A percentile compares a stretch with the other conserved stretches of the same genome.
Evolutionary conservation across 2,113 vertebrate genomes (phyloP).

Genomic region (Galemys pyrenaicus): DNA sequence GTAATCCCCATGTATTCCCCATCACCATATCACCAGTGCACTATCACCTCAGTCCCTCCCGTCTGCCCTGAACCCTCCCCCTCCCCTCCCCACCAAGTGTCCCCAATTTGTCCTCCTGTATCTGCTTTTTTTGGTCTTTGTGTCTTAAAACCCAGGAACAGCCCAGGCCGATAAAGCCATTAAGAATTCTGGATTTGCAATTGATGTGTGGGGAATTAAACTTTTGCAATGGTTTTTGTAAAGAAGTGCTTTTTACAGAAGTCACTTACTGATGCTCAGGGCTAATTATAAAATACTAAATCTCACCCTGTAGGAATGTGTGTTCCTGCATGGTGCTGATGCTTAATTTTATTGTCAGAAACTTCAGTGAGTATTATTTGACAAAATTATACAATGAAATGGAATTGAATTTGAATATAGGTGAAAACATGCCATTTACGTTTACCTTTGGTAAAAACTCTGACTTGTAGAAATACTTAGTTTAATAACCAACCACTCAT

Average conservation of each 20-base stretch:
- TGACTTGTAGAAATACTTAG: neutral
- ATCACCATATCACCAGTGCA: too few species aligned
- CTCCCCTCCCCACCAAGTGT: too few species aligned
- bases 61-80: too few species aligned
- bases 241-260: constrained; percentile 11
- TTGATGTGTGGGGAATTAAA: neutral
- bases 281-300: neutral
- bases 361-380: neutral
- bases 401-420: neutral
- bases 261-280: neutral
- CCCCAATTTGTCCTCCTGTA: too few species aligned
- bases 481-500: neutral
- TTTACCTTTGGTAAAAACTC: neutral
- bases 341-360: neutral
- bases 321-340: neutral
- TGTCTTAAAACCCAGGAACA: neutral
- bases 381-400: neutral
- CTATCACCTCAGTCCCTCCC: too few species aligned
- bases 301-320: neutral
- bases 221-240: neutral
- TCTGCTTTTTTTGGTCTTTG: neutral
- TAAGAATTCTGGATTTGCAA: neutral
- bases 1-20: too few species aligned
- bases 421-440: neutral
- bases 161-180: constrained; percentile 28